Evolutionary conservation across 2,797 vertebrate species (phyloP).

Genomic region (Botia almorhae): DNA sequence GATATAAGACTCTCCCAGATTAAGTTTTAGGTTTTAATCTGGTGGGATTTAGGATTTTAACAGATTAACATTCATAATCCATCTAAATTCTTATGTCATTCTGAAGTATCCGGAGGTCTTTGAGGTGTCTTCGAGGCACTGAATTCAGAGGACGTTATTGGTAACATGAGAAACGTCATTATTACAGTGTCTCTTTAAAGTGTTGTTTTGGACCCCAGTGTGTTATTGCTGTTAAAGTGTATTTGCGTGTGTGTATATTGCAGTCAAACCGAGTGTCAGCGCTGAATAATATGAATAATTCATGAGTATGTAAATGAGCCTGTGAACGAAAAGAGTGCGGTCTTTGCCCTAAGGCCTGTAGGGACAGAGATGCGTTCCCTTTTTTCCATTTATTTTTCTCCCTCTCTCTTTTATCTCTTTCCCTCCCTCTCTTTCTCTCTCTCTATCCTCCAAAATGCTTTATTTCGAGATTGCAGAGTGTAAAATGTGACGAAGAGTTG

Average conservation of each 20-base stretch:
- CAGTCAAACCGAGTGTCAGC: conserved; percentile 36
- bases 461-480: conserved; percentile 18
- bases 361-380: conserved; percentile 61
- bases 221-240: conserved; percentile 34
- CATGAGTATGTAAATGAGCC: conserved; percentile 76
- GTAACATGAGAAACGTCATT: conserved; percentile 38
- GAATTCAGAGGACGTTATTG: conserved; percentile 8
- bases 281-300: conserved; percentile 71
- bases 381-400: conserved; percentile 26
- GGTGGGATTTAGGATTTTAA: not conserved
- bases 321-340: conserved; percentile 67
- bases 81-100: not conserved
- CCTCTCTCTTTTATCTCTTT: not conserved
- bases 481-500: conserved; percentile 4
- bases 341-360: conserved; percentile 64
- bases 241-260: conserved; percentile 45
- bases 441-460: conserved; percentile 1
- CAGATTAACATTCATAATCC: conserved; percentile 6
- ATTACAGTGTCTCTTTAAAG: conserved; percentile 38
- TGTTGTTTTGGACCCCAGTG: conserved; percentile 36
- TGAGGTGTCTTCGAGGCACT: conserved; percentile 4
- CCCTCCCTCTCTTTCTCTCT: not conserved
- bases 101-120: conserved; percentile 7
- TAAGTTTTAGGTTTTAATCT: not conserved
- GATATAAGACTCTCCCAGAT: not conserved